Evolutionary conservation across 1,140 invertebrate species (phyloP).

Genomic region (Oryctes rhinoceros): DNA sequence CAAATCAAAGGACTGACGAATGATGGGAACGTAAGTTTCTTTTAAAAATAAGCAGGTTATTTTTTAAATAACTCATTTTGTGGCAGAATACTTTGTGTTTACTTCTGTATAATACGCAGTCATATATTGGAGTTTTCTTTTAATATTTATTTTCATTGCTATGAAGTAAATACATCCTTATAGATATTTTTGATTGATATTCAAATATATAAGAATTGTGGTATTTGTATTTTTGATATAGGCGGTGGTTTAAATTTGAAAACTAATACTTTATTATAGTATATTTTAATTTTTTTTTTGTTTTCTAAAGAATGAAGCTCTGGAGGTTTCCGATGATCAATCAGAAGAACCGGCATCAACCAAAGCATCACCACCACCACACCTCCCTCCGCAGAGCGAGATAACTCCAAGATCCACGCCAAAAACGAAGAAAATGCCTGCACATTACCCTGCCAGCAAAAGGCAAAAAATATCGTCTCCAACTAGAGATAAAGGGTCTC

Average conservation of each 20-base stretch:
- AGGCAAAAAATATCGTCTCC: conserved; percentile 45
- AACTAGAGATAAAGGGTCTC: conserved; percentile 47
- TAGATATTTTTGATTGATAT: too few relatives aligned
- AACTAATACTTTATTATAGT: too few relatives aligned
- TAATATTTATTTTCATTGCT: too few relatives aligned
- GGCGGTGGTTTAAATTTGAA: background rate
- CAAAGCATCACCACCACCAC: background rate
- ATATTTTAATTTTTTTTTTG: background rate
- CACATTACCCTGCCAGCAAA: background rate
- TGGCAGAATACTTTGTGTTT: background rate
- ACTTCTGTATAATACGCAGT: background rate
- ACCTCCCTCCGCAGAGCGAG: background rate
- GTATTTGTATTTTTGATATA: too few relatives aligned
- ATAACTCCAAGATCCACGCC: background rate
- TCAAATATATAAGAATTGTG: too few relatives aligned
- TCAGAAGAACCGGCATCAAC: background rate
- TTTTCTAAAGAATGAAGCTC: background rate
- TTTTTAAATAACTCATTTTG: background rate
- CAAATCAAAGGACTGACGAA: conserved; percentile 83
- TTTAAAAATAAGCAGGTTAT: background rate
- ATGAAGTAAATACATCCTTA: too few relatives aligned
- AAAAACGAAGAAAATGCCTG: background rate
- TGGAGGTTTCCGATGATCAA: background rate
- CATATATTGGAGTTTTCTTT: too few relatives aligned
- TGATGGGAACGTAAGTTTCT: conserved; percentile 52